Base-by-base conservation (phyloP, 2,797 vertebrate species). In the Leucoraja ocellata region DNA sequence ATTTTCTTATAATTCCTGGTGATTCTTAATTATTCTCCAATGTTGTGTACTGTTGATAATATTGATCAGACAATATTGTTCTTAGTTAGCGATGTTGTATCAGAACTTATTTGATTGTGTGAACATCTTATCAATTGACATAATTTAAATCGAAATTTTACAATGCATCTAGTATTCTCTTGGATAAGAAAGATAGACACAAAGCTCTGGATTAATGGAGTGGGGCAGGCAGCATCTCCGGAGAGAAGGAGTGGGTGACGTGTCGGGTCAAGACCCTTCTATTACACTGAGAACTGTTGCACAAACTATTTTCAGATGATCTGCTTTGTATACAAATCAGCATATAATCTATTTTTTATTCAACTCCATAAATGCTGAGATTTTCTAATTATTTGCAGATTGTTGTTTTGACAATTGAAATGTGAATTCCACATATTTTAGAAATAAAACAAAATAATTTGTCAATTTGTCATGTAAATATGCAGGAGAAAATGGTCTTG, bases 1-100 rank as follows among this genome's bases (percentile, higher is more conserved):
- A 63, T 91, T 73, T 91, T 65, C 68, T 91, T 63, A 91, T 68
- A 91, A 71, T 32, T 73, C 88, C 68, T 39, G 18, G 88, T 23
- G 46, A 73, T 39, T 65, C 25, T 91, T 73, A 91, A 91, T 25
- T 71, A 91, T 4, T 73, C 88, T 36, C 23, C 23, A 18, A 14
- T 46, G 88, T 23, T 18, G 32, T 25, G 21, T 25, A 91, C 10
- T 39, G 68, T 73, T 91, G 65, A 73, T 46, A 91, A 73, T 91
- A 91, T 39, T 32, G 32, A 74, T 46, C 65, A 91, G 71, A 16
- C 65, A 91, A 73, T 71, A 46, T 91, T 91, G 65, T 73, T 91
- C 25, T 65, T 73, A 71, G 65, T 91, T 91, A 91, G 46, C 88
- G 71, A 46, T 25, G 36, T 65, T 74, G 61, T 46, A 73, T 73